Base-by-base conservation (phyloP, 1,140 invertebrate species). In the Chymomyza costata region DNA sequence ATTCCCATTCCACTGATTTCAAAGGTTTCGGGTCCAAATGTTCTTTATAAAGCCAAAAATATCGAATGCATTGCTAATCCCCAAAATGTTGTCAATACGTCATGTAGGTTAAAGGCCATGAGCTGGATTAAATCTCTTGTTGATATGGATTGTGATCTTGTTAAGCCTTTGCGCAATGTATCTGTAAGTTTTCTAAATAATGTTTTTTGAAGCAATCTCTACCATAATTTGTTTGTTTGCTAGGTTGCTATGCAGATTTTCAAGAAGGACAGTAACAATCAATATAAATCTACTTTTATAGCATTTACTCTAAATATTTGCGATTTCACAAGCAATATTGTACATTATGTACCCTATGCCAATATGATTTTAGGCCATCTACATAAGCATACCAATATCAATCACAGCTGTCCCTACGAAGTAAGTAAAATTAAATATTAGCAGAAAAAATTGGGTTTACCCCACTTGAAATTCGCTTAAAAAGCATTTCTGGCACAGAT, bases 261-360 rank as follows among this genome's bases (percentile, higher is more conserved):
- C 5, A 64, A 54, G 5, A 64, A 6, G 14, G 46, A 50, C 18
- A 60, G 70, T 31, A 52, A 16, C 30, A 70, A 70, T 28, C 15
- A 69, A 14, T 70, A 38, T 44, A 54, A 70, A 18, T 60, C 66
- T 0, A 70, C 70, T 31, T 54, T 70, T 0, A 6, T 70, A 0
- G 39, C 70, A 32, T 40, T 60, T 1, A 2, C 5, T 0, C 1
- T 59, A 1, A 69, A 69, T 16, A 0, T 55, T 0, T 65, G 65
- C 8, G 60, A 69, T 31, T 0, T 59, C n/a, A 1, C 2, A 60
- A 1, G n/a, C 49, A 0, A 51, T 16, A 5, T 41, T 46, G n/a
- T n/a, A 8, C 64, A 2, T 13, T 64, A 38, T 16, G 0, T 35
- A 2, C 10, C 37, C 1, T 60, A 64, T 51, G 56, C 63, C 2